Evolutionary conservation across 2,113 vertebrate genomes (phyloP).

Genomic region (Neodon shergylaensis): DNA sequence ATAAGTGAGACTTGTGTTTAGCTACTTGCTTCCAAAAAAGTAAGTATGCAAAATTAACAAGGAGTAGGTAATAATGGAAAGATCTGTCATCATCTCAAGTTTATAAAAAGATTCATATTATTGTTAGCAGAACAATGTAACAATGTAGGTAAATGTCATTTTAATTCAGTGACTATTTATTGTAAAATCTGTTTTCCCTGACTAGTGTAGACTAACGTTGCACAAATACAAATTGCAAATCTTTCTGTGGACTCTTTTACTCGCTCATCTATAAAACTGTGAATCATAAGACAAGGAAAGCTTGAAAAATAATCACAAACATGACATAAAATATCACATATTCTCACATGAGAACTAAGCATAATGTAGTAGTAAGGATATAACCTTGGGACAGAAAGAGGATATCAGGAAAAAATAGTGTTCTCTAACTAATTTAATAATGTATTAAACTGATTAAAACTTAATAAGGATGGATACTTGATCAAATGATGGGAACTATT

Average conservation of each 20-base stretch:
- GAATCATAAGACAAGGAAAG: neutral
- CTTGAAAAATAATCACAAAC: neutral
- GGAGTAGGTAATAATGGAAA: neutral
- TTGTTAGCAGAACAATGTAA: neutral
- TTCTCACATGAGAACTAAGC: neutral
- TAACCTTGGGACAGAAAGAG: neutral
- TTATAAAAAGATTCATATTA: neutral
- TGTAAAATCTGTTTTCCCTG: neutral
- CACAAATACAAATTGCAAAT: neutral
- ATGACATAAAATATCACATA: neutral
- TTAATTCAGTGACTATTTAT: neutral
- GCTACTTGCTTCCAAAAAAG: neutral
- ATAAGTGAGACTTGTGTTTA: too few species aligned
- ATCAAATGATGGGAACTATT: neutral
- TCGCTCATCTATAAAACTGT: too few species aligned
- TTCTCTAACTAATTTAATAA: neutral
- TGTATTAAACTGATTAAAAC: neutral
- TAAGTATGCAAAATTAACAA: neutral
- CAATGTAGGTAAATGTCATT: neutral
- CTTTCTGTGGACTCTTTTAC: neutral
- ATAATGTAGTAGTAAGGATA: neutral
- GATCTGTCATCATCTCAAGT: neutral
- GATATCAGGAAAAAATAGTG: neutral
- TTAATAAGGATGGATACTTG: neutral
- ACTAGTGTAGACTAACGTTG: neutral